phyloP scores from a whole-genome alignment of 2,797 vertebrate species.

The Euphonia xanthogaster region DNA sequence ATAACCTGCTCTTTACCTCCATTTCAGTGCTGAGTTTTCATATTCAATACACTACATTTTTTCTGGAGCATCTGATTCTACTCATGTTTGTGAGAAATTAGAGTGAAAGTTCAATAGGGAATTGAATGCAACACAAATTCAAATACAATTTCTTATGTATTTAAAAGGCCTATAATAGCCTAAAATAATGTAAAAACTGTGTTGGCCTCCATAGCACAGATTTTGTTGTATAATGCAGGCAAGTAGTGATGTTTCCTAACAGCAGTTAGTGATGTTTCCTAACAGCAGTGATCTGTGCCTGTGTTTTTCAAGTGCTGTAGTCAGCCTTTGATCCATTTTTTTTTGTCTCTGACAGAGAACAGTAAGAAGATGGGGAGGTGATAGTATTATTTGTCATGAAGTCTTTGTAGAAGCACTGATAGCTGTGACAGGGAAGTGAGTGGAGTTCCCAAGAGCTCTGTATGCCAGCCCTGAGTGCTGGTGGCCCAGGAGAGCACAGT shows the following conservation, averaged over 20 bases:
- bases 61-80: slow-evolving; percentile 22
- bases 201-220: background rate
- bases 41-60: background rate
- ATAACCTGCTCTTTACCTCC: slow-evolving; percentile 3
- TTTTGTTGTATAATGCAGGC: background rate
- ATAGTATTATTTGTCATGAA: background rate
- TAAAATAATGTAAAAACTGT: background rate
- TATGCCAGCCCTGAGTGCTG: background rate
- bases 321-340: background rate
- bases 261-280: background rate
- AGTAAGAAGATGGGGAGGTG: background rate
- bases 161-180: background rate
- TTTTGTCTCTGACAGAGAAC: background rate
- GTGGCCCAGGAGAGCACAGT: background rate
- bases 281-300: background rate
- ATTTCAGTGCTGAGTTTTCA: background rate
- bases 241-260: background rate
- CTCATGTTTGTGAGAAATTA: slow-evolving; percentile 10
- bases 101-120: background rate
- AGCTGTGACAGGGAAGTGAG: background rate
- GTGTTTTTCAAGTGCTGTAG: background rate
- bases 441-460: background rate
- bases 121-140: background rate
- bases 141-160: background rate
- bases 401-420: background rate